Percentiles rank a stretch among this genome's conserved stretches.
Evolutionary conservation across 2,113 vertebrate genomes (phyloP).

Genomic region (Gambusia holbrooki): DNA sequence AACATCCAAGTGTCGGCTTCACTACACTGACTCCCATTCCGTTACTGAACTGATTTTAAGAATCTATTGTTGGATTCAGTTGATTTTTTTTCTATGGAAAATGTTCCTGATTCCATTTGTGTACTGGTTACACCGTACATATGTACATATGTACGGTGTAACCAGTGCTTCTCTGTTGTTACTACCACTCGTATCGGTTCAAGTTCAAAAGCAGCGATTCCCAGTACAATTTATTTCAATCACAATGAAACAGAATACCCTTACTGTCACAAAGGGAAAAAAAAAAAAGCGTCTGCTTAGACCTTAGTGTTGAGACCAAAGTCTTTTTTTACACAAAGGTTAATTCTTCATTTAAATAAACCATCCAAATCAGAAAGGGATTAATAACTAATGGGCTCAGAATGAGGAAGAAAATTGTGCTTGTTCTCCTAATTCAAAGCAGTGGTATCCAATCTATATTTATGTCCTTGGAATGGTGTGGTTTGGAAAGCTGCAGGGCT

Average conservation of each 20-base stretch:
- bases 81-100: no score
- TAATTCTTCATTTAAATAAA: constrained; percentile 55
- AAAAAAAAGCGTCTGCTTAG: not conserved
- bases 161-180: no score
- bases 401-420: constrained; percentile 65
- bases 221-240: no score
- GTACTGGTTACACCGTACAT: no score
- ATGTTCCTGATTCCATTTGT: no score
- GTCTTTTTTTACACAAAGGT: constrained; percentile 53
- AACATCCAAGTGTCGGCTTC: no score
- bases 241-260: not conserved
- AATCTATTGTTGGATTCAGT: no score
- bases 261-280: not conserved
- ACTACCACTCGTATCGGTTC: no score
- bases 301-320: not conserved
- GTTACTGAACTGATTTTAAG: no score
- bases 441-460: constrained; percentile 58
- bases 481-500: constrained; percentile 38
- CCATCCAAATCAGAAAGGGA: constrained; percentile 49
- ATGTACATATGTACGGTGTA: no score
- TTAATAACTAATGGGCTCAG: constrained; percentile 70
- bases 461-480: constrained; percentile 61
- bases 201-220: no score
- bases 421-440: constrained; percentile 51
- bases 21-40: no score